phyloP scores from a whole-genome alignment of 2,888 invertebrate genomes.

The Heteropelma amictum region DNA sequence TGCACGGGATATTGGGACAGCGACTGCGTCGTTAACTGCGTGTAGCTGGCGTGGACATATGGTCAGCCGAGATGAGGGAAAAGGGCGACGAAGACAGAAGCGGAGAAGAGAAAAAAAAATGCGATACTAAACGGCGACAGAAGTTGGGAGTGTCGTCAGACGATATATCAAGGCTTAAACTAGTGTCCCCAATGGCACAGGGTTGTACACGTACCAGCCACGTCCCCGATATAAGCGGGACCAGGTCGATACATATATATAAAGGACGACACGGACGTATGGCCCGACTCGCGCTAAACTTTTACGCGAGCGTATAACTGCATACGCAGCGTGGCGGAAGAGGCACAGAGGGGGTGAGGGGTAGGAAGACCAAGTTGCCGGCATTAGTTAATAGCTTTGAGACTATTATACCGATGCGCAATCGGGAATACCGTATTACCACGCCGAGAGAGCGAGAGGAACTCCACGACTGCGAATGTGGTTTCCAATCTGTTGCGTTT shows the following conservation, averaged over 20 bases:
- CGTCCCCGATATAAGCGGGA: conserved; percentile 29
- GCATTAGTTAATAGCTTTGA: conserved; percentile 77
- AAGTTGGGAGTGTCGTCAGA: conserved; percentile 78
- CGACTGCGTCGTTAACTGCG: conserved; percentile 58
- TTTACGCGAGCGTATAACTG: conserved; percentile 55
- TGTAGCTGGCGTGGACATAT: conserved; percentile 72
- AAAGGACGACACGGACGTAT: conserved; percentile 67
- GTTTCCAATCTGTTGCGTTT: conserved; percentile 78
- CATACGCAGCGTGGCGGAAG: conserved; percentile 9
- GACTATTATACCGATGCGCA: conserved; percentile 59
- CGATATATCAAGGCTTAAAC: conserved; percentile 79
- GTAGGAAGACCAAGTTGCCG: conserved; percentile 58
- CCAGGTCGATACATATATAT: conserved; percentile 34
- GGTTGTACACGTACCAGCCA: conserved; percentile 56
- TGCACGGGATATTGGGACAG: conserved; percentile 19
- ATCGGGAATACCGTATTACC: conserved; percentile 62
- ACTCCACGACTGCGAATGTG: conserved; percentile 72
- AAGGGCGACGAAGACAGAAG: conserved; percentile 44
- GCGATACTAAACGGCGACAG: conserved; percentile 76
- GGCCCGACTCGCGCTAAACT: conserved; percentile 61
- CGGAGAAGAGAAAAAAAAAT: conserved; percentile 67
- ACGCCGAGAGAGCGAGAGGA: conserved; percentile 29
- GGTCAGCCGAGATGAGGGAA: conserved; percentile 67
- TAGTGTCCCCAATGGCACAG: conserved; percentile 65
- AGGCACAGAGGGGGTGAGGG: too few species aligned